Evolutionary conservation across 2,888 invertebrate species (phyloP), one percentile per base, ranked within the genome.

Genomic region (Heliconius ethilla): DNA sequence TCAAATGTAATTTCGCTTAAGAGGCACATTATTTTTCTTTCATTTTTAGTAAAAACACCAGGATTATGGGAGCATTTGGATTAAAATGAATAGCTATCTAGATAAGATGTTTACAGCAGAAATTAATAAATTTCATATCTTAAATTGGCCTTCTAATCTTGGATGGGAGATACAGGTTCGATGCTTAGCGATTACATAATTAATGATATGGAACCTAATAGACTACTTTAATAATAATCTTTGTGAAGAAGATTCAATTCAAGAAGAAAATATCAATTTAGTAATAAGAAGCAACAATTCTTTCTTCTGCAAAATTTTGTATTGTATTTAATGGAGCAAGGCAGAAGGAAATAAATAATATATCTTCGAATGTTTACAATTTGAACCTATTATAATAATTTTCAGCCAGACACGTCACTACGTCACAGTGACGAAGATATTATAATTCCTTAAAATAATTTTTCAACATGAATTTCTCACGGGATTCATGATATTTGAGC

Each of bases 21-120:
- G 72, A 59, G 59, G 72, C 72, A 72, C 72, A 59, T 72, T 72
- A 55, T 59, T 72, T 13, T 62, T 40, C 55, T 25, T 74, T 74
- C 37, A 63, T 45, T 74, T 65, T 74, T 13, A 63, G 37, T 63
- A 27, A 74, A 59, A 55, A 72, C n/a, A 55, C 29, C 11, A 55
- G 70, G 70, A 51, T 70, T 29, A 70, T n/a, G 55, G n/a, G 29
- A 55, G 45, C 18, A 5, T 29, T 29, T 45, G 70, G 51, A 70
- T 55, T 55, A 40, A 67, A 70, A 55, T 9, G 22, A 70, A 29
- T 51, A 22, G 29, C 55, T 27, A 51, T 70, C 27, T 70, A 45
- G 18, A 51, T 70, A 25, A 70, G 15, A 27, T 27, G 45, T 70
- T 9, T 25, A 22, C 33, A 33, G 33, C 22, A 29, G 10, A 66